A percentile compares a stretch with the other conserved stretches of the same genome.
Conservation (phyloP, 2,888 invertebrate species). For the Tromatobia lineatoria region DNA sequence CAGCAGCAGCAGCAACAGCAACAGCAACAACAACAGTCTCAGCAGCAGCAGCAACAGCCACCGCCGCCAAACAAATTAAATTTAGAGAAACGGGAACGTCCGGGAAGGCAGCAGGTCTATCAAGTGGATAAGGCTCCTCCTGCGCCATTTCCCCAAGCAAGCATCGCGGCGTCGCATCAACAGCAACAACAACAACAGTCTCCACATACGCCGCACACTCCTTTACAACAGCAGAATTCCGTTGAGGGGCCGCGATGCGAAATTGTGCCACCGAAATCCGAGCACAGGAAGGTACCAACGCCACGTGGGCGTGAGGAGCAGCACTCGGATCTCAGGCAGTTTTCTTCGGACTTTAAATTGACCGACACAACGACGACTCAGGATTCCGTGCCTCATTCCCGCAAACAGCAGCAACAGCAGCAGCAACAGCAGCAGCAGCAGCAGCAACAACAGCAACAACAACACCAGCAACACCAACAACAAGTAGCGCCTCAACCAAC, state of each 20-base stretch:
- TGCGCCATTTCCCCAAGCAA: slow-evolving; percentile 83
- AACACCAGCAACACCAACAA: slow-evolving; percentile 76
- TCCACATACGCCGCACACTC: slow-evolving; percentile 75
- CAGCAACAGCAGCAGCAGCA: slow-evolving; percentile 73
- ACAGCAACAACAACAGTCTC: slow-evolving; percentile 66
- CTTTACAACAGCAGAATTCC: slow-evolving; percentile 80
- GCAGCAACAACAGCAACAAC: slow-evolving; percentile 68
- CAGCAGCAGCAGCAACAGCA: slow-evolving; percentile 78
- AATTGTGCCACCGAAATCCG: slow-evolving; percentile 78
- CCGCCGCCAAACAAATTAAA: slow-evolving; percentile 79
- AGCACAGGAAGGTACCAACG: slow-evolving; percentile 81
- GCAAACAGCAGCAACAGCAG: slow-evolving; percentile 78
- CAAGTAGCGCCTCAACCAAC: slow-evolving; percentile 76
- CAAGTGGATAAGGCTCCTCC: slow-evolving; percentile 83
- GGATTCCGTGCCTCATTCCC: slow-evolving; percentile 75
- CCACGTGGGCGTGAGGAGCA: slow-evolving; percentile 82
- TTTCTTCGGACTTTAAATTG: slow-evolving; percentile 93
- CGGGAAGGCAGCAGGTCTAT: slow-evolving; percentile 82
- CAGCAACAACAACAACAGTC: slow-evolving; percentile 74
- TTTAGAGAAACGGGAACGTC: slow-evolving; percentile 83
- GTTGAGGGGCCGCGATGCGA: slow-evolving; percentile 80
- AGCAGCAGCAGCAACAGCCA: slow-evolving; percentile 78
- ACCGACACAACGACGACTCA: slow-evolving; percentile 82
- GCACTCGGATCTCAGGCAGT: slow-evolving; percentile 90
- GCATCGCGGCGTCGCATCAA: slow-evolving; percentile 78